Evolutionary conservation across 2,888 invertebrate genomes (phyloP), one percentile per base, ranked within the genome.

Genomic region (Thymelicus sylvestris): DNA sequence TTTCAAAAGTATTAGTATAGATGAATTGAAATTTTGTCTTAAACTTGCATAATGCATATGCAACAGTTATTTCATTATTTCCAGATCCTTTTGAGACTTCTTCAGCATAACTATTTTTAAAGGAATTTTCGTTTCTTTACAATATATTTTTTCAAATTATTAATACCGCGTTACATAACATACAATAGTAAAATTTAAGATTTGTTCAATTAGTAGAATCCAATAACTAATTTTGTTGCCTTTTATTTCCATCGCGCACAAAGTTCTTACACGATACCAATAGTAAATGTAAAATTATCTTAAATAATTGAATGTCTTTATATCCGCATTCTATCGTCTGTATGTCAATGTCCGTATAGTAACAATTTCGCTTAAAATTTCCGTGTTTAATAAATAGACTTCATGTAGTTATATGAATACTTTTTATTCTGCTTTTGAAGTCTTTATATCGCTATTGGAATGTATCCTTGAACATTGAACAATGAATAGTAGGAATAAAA

Each of bases 291-390:
- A 66, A 59, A 61, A 52, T 52, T 60, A 62, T 38, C 24, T 71
- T 66, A 59, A 31, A 41, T 50, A 55, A 57, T 70, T 60, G 66
- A 66, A 44, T 61, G 15, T 71, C 13, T 71, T 61, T 61, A 57
- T 61, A 70, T 60, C 70, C 70, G 66, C 71, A 66, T 66, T 44
- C 50, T 52, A 73, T 74, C 70, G 75, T 75, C 76, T 78, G 50
- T 78, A 69, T 73, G 76, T 78, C 77, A 61, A 69, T 77, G 78
- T 78, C 76, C 76, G 73, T 78, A 73, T 72, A 65, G 59, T 73
- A 48, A 15, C 57, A 61, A 71, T 74, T 77, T 76, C 72, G 77
- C 78, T 78, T 78, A 41, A 73, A 71, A 74, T 76, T 76, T 74
- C 74, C 73, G 65, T 65, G 72, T 73, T 60, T 66, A 48, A 63